phyloP scores from a whole-genome alignment of 2,888 invertebrate genomes.

The Aspidapion aeneum region DNA sequence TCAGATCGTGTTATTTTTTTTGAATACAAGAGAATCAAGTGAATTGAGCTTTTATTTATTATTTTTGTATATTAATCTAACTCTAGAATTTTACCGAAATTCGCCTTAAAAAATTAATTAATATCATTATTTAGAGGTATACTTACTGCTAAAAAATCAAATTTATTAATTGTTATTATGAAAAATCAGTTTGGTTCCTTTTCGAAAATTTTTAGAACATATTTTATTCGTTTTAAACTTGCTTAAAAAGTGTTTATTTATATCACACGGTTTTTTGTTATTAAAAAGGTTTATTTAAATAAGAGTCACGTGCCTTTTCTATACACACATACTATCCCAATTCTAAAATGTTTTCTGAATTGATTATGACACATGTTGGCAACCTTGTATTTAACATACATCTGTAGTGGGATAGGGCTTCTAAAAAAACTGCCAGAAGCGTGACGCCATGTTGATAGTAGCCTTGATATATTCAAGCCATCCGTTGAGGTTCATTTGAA shows the following conservation, averaged over 20 bases:
- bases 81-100: background rate
- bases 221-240: conserved; percentile 42
- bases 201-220: conserved; percentile 48
- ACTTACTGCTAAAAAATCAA: conserved; percentile 15
- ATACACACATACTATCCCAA: no score
- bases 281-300: no score
- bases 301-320: background rate
- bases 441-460: no score
- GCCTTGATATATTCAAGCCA: no score
- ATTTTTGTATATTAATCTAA: conserved; percentile 23
- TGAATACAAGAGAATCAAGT: conserved; percentile 24
- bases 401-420: no score
- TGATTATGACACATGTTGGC: no score
- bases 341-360: no score
- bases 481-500: no score
- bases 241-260: conserved; percentile 25
- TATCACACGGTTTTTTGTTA: conserved; percentile 36
- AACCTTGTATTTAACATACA: no score
- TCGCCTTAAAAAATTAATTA: conserved; percentile 33
- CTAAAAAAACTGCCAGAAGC: no score
- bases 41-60: conserved; percentile 39
- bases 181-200: conserved; percentile 45
- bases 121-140: conserved; percentile 21
- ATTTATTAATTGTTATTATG: conserved; percentile 34
- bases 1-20: background rate